Evolutionary conservation across 1,140 invertebrate species (phyloP).

Genomic region (Cardiocondyla obscurior): DNA sequence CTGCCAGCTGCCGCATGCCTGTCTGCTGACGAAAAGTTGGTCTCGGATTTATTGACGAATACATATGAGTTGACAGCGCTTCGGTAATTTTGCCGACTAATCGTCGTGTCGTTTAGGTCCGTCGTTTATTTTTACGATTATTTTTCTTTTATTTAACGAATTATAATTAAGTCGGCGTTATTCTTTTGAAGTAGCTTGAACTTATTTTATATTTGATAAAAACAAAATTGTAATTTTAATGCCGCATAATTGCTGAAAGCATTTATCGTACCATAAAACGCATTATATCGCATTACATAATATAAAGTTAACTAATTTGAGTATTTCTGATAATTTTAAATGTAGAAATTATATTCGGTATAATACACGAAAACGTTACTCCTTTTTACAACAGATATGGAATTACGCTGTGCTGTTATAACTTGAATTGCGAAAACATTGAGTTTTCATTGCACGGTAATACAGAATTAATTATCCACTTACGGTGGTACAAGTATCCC

Average conservation of each 20-base stretch:
- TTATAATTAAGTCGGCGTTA: neutral
- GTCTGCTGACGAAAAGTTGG: constrained; percentile 30
- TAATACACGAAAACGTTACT: neutral
- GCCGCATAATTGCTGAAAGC: neutral
- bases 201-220: neutral
- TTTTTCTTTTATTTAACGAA: neutral
- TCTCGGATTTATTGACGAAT: constrained; percentile 48
- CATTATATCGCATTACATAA: neutral
- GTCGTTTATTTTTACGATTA: neutral
- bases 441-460: neutral
- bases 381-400: neutral
- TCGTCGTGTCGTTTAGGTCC: constrained; percentile 7
- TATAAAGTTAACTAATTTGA: neutral
- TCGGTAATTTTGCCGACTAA: constrained; percentile 49
- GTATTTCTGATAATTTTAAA: neutral
- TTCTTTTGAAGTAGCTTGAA: neutral
- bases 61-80: constrained; percentile 58
- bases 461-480: too few species aligned
- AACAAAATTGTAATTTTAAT: neutral
- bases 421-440: neutral
- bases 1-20: constrained; percentile 53
- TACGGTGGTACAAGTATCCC: neutral
- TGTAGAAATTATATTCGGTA: neutral
- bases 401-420: neutral
- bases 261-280: neutral